Base-by-base conservation (phyloP, 2,888 invertebrate species). In the Neoascia interrupta region DNA sequence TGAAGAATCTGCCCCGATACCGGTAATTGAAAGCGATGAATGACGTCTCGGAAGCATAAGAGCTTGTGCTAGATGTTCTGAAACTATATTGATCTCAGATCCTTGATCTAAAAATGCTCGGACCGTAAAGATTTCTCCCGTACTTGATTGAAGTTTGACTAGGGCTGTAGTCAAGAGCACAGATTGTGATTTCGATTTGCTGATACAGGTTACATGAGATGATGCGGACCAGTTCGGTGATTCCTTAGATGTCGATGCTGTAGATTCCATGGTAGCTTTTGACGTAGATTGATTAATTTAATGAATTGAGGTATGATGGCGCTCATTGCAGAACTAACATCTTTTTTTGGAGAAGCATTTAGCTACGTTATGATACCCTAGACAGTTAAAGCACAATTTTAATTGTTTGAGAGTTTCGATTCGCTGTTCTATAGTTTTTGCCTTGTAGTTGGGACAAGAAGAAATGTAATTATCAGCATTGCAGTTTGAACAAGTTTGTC, bases 1-100 rank as follows among this genome's bases (percentile, higher is more conserved):
- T 60, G 58, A 60, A 21, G 36, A 6, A n/a, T 60, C 47, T 23
- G 60, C 26, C 26, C 60, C 47, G 23, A 60, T 60, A 23, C 37
- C 47, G 15, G 13, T 45, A 26, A 26, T 26, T 45, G 8, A 45
- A 45, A 45, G 15, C 10, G 26, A 26, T 3, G 39, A 3, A 16
- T 18, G 19, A 41, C 5, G 39, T 18, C 39, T 41, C 19, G 39
- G 15, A 6, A 26, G 26, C 5, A 5, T 4, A 26, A 26, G 4
- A 26, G 26, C 8, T 26, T 45, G 45, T 26, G 45, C 2, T 45
- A 45, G 10, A 26, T 26, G 5, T 45, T 45, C 45, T 11, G 45
- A 45, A 5, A 45, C 26, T 4, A 45, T 13, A 15, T 45, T 45
- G 13, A 45, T 45, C 26, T 45, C 45, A 26, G 45, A 15, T 45